Evolutionary conservation across 2,113 vertebrate genomes (phyloP).

Genomic region (Oncorhynchus mykiss): DNA sequence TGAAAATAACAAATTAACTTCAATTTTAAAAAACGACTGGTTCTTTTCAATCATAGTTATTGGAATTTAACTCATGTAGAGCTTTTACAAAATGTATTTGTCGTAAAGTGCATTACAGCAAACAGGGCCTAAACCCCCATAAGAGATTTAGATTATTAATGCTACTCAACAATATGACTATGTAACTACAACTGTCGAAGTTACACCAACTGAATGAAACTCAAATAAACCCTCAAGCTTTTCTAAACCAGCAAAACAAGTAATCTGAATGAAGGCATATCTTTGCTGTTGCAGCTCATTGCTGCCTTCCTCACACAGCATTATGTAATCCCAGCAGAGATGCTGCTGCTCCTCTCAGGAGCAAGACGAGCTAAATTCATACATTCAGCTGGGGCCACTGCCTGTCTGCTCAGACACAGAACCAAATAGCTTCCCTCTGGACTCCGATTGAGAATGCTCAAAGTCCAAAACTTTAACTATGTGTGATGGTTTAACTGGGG

Average conservation of each 20-base stretch:
- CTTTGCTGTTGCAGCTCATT: constrained; percentile 13
- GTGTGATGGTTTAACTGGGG: neutral
- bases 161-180: too few relatives aligned
- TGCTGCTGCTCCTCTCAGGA: constrained; percentile 17
- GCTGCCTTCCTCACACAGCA: constrained; percentile 28
- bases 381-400: constrained; percentile 30
- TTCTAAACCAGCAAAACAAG: neutral
- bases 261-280: neutral
- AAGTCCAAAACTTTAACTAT: neutral
- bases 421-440: neutral
- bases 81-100: too few relatives aligned
- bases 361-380: constrained; percentile 31
- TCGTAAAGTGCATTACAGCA: too few relatives aligned
- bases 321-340: constrained; percentile 44
- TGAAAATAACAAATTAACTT: too few relatives aligned
- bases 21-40: too few relatives aligned
- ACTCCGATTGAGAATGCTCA: neutral
- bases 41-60: too few relatives aligned
- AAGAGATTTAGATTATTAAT: too few relatives aligned
- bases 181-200: neutral
- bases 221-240: neutral
- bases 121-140: too few relatives aligned
- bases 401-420: constrained; percentile 1
- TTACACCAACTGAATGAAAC: neutral
- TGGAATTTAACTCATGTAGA: too few relatives aligned